A percentile compares a stretch with the other conserved stretches of the same genome.
Conservation (phyloP, 2,797 vertebrate species). For the Microctenopoma lineatum region DNA sequence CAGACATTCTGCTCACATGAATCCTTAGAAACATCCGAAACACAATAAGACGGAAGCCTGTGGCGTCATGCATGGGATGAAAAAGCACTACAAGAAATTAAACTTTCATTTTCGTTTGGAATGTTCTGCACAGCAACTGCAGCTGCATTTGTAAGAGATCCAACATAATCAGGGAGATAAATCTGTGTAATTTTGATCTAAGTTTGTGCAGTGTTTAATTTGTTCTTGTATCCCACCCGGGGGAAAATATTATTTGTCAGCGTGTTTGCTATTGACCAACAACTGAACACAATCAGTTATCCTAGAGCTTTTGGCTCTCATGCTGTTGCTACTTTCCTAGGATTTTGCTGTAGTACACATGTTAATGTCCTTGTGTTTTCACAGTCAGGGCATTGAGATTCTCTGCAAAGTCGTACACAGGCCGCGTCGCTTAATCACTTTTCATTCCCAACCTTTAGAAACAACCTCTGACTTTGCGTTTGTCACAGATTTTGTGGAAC, state of each 20-base stretch:
- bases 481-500: neutral
- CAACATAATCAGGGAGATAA: constrained; percentile 35
- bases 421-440: constrained; percentile 31
- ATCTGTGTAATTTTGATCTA: constrained; percentile 41
- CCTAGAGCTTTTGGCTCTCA: constrained; percentile 32
- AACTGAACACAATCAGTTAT: constrained; percentile 48
- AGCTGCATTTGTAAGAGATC: constrained; percentile 20
- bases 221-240: constrained; percentile 33
- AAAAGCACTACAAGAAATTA: constrained; percentile 9
- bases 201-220: constrained; percentile 43
- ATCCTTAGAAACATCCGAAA: constrained; percentile 8
- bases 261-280: constrained; percentile 59
- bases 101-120: constrained; percentile 14
- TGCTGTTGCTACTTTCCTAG: constrained; percentile 19
- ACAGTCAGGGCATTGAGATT: constrained; percentile 20
- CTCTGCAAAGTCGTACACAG: constrained; percentile 46
- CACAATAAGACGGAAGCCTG: constrained; percentile 1
- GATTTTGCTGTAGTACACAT: constrained; percentile 13
- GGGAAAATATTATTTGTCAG: constrained; percentile 34
- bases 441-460: constrained; percentile 12
- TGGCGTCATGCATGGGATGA: constrained; percentile 6
- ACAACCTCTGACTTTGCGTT: neutral
- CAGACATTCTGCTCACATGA: constrained; percentile 25
- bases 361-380: constrained; percentile 44
- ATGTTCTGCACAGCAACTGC: constrained; percentile 6